phyloP scores from a whole-genome alignment of 2,888 invertebrate genomes.

The Ophion ellenae region DNA sequence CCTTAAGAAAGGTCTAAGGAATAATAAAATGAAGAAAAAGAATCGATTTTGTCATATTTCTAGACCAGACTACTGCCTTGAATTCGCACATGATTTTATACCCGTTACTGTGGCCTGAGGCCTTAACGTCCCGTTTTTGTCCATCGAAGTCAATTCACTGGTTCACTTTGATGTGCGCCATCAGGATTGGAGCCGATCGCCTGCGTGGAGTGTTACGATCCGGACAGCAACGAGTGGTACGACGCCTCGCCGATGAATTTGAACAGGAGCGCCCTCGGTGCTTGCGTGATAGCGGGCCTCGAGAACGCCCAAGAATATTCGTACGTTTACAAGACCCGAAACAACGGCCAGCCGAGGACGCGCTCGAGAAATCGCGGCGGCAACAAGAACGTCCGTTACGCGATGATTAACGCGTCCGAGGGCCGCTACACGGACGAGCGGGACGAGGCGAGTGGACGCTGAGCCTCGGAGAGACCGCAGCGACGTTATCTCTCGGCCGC shows the following conservation, averaged over 20 bases:
- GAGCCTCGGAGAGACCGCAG: background rate
- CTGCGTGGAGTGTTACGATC: constrained; percentile 92
- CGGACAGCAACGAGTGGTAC: constrained; percentile 87
- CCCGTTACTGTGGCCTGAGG: no score
- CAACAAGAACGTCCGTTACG: constrained; percentile 67
- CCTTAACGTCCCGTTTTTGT: background rate
- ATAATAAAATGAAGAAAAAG: no score
- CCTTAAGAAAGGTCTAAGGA: no score
- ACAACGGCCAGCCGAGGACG: constrained; percentile 75
- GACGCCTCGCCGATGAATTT: constrained; percentile 91
- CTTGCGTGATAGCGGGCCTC: constrained; percentile 90
- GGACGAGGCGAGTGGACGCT: constrained; percentile 61
- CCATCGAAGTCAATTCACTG: background rate
- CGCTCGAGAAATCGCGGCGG: constrained; percentile 67
- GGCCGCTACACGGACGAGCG: constrained; percentile 68
- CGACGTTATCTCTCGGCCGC: background rate
- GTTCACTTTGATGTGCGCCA: background rate
- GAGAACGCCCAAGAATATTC: constrained; percentile 89
- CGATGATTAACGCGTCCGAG: constrained; percentile 10
- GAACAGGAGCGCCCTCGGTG: constrained; percentile 92
- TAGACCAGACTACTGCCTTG: no score
- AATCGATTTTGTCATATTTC: no score
- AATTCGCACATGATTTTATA: no score
- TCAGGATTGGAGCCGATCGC: constrained; percentile 89
- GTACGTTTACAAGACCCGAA: constrained; percentile 79